Evolutionary conservation across 2,888 invertebrate genomes (phyloP), one percentile per base, ranked within the genome.

Genomic region (Diadegma fenestrale): DNA sequence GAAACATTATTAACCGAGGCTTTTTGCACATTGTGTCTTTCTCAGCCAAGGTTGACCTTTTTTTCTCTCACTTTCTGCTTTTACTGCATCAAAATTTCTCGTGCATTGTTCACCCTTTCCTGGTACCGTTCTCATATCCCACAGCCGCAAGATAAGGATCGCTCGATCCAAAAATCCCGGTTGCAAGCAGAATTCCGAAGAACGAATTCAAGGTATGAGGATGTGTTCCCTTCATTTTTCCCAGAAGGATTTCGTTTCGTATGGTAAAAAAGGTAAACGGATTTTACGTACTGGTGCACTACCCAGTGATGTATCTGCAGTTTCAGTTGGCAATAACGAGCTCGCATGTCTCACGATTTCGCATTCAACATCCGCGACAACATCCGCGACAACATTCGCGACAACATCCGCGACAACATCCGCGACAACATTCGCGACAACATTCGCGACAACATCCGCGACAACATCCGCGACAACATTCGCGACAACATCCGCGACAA

Each of bases 171-270:
- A 19, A 19, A 51, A 51, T 51, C 51, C 19, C 51, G 0, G 8
- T 51, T 51, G 6, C 19, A 19, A 2, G 7, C 51, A 51, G 51
- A 51, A 51, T 19, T 51, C 51, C 19, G 51, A 51, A 19, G 51
- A 51, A 51, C 64, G 43, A n/a, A 41, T 80, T 2, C 37, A 54
- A 22, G 64, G 43, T 58, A 43, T 19, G 14, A 66, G 73, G 33
- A 54, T 80, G 10, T 80, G 73, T 68, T 66, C 51, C 14, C 22
- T 66, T 17, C 80, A 80, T 37, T 72, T 80, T 72, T 26, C 41
- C 12, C 54, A 80, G 14, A 26, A 26, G 0, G 80, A 80, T 54
- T 80, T 80, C 58, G 5, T 73, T 17, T 17, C 61, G 1, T 73
- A 43, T 14, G 80, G 66, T 41, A 54, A 12, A 1, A 73, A 30